Percentiles rank a stretch among this genome's conserved stretches.
These are phyloP conservation scores for Periophthalmodon schlosseri DNA, from an alignment of 2,113 vertebrate genomes.

Conservation along the genomic window DNA sequence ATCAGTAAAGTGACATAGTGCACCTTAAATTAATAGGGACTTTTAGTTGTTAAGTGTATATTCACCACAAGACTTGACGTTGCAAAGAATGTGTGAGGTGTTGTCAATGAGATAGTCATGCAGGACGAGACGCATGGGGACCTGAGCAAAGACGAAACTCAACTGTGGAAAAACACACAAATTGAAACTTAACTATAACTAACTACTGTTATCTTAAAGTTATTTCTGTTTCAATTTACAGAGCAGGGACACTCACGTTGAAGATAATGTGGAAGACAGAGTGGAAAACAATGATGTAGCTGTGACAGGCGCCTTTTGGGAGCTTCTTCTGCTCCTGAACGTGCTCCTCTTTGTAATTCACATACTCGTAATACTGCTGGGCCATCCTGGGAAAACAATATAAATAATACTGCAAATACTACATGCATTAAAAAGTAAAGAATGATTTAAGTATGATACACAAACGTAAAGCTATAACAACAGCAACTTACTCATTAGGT, in stretches of 20 bases:
- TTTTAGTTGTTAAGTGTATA: background rate
- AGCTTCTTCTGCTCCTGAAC: constrained; percentile 81
- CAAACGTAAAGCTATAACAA: background rate
- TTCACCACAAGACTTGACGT: constrained; percentile 85
- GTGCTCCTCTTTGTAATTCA: constrained; percentile 87
- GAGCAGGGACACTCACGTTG: constrained; percentile 77
- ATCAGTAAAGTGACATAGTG: no score
- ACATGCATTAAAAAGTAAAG: background rate
- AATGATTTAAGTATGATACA: background rate
- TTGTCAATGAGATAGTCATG: constrained; percentile 77
- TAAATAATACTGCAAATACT: no score
- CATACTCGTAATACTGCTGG: constrained; percentile 92
- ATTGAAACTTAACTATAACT: no score
- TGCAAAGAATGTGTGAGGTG: constrained; percentile 76
- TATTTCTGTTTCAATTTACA: background rate
- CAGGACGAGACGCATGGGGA: constrained; percentile 90
- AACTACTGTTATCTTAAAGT: background rate
- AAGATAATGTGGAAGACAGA: constrained; percentile 87
- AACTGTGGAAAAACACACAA: constrained; percentile 70
- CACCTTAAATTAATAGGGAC: no score
- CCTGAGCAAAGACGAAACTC: constrained; percentile 89
- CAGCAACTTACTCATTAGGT: background rate
- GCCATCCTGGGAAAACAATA: constrained; percentile 80
- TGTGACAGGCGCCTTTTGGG: constrained; percentile 81
- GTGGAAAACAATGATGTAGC: constrained; percentile 88